These are phyloP conservation scores for Astur gentilis DNA, from an alignment of 2,113 vertebrate species.

Conservation along the genomic window DNA sequence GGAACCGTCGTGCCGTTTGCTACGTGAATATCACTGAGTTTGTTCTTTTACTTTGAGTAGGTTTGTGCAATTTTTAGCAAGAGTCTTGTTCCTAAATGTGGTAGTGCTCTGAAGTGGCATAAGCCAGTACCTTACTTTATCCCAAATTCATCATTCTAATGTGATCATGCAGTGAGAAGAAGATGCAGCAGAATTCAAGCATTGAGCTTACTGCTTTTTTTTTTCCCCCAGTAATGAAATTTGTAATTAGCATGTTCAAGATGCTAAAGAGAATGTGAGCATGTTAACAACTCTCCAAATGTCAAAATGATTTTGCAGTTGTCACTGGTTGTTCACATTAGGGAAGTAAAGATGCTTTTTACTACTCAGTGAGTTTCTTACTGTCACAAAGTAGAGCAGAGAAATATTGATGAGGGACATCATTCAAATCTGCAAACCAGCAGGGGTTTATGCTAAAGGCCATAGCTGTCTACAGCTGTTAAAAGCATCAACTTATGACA, in stretches of 20 bases:
- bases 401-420: slow-evolving; percentile 14
- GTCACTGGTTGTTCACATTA: neutral
- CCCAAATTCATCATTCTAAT: neutral
- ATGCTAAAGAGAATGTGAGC: slow-evolving; percentile 9
- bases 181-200: neutral
- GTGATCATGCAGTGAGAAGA: neutral
- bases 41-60: neutral
- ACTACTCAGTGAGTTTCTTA: neutral
- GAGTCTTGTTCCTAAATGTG: neutral
- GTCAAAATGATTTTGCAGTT: slow-evolving; percentile 42
- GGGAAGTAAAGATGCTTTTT: neutral
- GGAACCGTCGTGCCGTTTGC: rapidly evolving
- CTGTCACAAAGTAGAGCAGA: slow-evolving; percentile 3
- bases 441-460: slow-evolving; percentile 40
- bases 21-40: neutral
- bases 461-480: slow-evolving; percentile 22
- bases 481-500: neutral
- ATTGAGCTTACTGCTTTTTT: neutral
- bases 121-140: neutral
- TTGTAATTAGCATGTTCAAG: slow-evolving; percentile 44
- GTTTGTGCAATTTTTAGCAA: neutral
- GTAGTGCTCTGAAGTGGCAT: neutral
- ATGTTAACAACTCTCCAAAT: slow-evolving; percentile 27
- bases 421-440: neutral
- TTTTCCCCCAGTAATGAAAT: neutral